phyloP scores from a whole-genome alignment of 2,888 invertebrate species.

The Aricia artaxerxes region DNA sequence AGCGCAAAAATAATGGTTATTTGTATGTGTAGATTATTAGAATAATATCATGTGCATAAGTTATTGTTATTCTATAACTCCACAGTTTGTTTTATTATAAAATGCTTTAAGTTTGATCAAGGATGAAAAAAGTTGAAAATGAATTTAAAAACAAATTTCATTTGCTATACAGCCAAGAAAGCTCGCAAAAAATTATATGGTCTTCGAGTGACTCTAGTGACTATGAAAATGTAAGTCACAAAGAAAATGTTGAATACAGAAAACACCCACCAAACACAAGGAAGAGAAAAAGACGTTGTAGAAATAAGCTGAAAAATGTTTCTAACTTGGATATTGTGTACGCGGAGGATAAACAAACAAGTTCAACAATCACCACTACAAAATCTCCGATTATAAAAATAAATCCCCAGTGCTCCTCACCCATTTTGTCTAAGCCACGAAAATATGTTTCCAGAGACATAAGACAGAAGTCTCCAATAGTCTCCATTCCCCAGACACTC shows the following conservation, averaged over 20 bases:
- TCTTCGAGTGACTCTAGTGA: constrained; percentile 67
- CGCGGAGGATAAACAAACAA: constrained; percentile 45
- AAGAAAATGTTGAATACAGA: constrained; percentile 42
- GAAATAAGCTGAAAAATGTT: constrained; percentile 52
- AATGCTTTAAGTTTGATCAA: not conserved
- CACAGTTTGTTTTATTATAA: not conserved
- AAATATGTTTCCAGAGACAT: constrained; percentile 36
- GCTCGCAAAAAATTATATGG: constrained; percentile 64
- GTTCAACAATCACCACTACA: constrained; percentile 32
- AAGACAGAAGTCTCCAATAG: constrained; percentile 50
- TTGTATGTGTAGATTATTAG: too few relatives aligned
- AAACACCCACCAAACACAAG: constrained; percentile 42
- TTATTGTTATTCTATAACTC: not conserved
- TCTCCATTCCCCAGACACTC: constrained; percentile 35
- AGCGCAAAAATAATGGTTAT: too few relatives aligned
- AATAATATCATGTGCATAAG: not conserved
- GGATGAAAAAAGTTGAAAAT: constrained; percentile 43
- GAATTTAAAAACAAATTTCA: constrained; percentile 54
- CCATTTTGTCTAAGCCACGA: constrained; percentile 46
- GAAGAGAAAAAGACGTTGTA: constrained; percentile 58
- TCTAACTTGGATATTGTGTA: constrained; percentile 61
- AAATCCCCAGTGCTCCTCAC: constrained; percentile 43
- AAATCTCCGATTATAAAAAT: constrained; percentile 50
- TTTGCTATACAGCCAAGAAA: constrained; percentile 62
- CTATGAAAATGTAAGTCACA: constrained; percentile 51